These are phyloP conservation scores for Trichomycterus rosablanca DNA, from an alignment of 2,113 vertebrate genomes.

Conservation along the genomic window DNA sequence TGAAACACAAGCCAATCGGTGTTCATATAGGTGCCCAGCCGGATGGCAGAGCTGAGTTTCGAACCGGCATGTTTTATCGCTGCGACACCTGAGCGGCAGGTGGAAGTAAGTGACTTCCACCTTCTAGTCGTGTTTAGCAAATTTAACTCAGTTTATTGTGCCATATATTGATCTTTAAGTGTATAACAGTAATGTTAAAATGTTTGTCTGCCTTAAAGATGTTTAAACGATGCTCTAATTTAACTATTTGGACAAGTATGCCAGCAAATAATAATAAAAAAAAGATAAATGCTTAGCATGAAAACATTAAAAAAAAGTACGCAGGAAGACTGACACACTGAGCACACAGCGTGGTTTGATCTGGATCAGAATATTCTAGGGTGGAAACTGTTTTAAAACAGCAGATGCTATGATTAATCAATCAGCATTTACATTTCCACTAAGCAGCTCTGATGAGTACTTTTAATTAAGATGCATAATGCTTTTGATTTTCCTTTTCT, in stretches of 20 bases:
- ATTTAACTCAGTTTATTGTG: too few relatives aligned
- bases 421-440: constrained; percentile 34
- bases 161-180: too few relatives aligned
- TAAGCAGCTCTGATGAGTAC: constrained; percentile 22
- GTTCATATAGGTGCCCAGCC: too few relatives aligned
- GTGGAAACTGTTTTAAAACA: constrained; percentile 22
- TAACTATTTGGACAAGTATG: not conserved
- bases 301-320: not conserved
- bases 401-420: constrained; percentile 34
- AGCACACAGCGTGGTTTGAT: constrained; percentile 28
- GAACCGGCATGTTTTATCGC: too few relatives aligned
- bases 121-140: too few relatives aligned
- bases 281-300: not conserved
- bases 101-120: too few relatives aligned
- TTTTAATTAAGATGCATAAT: constrained; percentile 18
- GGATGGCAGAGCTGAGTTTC: too few relatives aligned
- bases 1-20: too few relatives aligned
- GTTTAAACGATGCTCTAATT: too few relatives aligned
- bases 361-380: constrained; percentile 22
- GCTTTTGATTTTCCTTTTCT: constrained; percentile 5
- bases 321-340: constrained; percentile 31
- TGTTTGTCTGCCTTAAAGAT: too few relatives aligned
- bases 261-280: not conserved
- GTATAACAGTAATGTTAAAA: too few relatives aligned
- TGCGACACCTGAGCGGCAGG: too few relatives aligned